phyloP scores from a whole-genome alignment of 2,113 vertebrate species.

The Gorilla gorilla region DNA sequence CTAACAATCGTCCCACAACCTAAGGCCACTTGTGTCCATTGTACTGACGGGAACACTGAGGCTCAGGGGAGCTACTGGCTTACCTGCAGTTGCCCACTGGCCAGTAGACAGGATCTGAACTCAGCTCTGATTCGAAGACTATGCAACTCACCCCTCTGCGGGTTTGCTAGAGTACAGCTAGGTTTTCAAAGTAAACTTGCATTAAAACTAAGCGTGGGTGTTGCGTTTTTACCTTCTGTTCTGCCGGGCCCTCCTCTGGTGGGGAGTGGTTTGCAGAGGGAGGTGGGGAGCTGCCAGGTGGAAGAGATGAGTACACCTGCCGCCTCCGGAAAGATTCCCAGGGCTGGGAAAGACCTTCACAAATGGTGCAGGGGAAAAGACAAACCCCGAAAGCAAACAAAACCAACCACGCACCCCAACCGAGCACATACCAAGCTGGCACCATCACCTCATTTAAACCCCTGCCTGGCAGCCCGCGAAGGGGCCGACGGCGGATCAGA shows the following conservation, averaged over 20 bases:
- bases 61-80: rapidly evolving
- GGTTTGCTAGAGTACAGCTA: rapidly evolving
- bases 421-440: rapidly evolving
- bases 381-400: rapidly evolving
- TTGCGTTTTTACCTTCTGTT: rapidly evolving
- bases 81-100: background rate
- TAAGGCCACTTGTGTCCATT: rapidly evolving
- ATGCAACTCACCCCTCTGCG: background rate
- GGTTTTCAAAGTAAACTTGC: too few relatives aligned
- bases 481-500: rapidly evolving
- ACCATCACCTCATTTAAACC: background rate
- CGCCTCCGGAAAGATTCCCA: background rate
- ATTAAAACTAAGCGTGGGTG: background rate
- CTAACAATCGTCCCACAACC: rapidly evolving
- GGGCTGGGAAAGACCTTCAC: background rate
- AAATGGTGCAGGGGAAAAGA: background rate
- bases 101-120: rapidly evolving
- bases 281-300: background rate
- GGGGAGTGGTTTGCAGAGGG: background rate
- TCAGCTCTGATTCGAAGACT: background rate
- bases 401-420: rapidly evolving
- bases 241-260: rapidly evolving
- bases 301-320: background rate
- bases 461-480: rapidly evolving
- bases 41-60: background rate